These are phyloP conservation scores for Steinernema khuongi DNA, from an alignment of 1,140 invertebrate genomes.

Conservation along the genomic window DNA sequence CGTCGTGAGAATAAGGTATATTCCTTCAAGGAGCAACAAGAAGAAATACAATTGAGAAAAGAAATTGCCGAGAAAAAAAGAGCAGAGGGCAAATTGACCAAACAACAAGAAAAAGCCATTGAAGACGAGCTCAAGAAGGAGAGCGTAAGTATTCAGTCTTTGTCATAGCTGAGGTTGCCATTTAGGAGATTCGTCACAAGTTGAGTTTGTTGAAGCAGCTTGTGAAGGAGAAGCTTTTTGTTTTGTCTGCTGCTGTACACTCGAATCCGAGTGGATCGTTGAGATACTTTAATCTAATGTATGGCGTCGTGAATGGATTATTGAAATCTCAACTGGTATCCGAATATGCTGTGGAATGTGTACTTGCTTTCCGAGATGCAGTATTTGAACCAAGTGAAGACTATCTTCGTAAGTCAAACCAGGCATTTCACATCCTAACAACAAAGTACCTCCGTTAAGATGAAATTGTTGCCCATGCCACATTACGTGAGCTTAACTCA, in stretches of 20 bases:
- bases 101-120: conserved; percentile 86
- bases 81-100: conserved; percentile 72
- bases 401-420: conserved; percentile 46
- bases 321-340: conserved; percentile 61
- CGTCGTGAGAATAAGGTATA: conserved; percentile 93
- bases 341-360: conserved; percentile 63
- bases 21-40: conserved; percentile 91
- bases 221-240: conserved; percentile 25
- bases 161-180: conserved; percentile 67
- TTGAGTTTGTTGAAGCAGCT: conserved; percentile 31
- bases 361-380: conserved; percentile 58
- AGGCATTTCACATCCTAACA: not conserved
- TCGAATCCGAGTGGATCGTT: conserved; percentile 40
- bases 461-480: conserved; percentile 67
- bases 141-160: conserved; percentile 27
- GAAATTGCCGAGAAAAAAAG: conserved; percentile 83
- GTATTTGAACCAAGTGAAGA: conserved; percentile 51
- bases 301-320: conserved; percentile 54
- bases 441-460: conserved; percentile 59
- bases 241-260: conserved; percentile 30
- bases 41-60: conserved; percentile 80
- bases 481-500: conserved; percentile 70
- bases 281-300: conserved; percentile 37
- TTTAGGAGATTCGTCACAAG: conserved; percentile 64
- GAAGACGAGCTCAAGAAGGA: conserved; percentile 82